phyloP scores from a whole-genome alignment of 2,113 vertebrate genomes.

The Gila orcuttii region DNA sequence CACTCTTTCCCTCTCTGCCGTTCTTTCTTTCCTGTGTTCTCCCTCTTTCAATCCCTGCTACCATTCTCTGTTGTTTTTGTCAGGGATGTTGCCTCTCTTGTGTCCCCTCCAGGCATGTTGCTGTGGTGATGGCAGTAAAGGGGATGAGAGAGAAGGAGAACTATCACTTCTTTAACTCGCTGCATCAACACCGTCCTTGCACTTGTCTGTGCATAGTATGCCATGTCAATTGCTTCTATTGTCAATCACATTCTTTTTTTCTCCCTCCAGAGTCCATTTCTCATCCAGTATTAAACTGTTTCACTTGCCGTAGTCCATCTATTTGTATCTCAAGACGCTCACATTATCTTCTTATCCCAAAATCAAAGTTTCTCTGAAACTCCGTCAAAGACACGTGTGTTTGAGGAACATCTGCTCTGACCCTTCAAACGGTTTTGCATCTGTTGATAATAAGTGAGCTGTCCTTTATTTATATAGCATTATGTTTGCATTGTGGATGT shows the following conservation, averaged over 20 bases:
- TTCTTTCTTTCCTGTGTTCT: conserved; percentile 3
- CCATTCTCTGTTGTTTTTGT: conserved; percentile 48
- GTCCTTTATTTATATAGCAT: background rate
- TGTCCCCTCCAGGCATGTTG: conserved; percentile 62
- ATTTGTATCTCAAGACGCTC: background rate
- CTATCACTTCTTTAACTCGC: conserved; percentile 46
- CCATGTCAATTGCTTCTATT: conserved; percentile 65
- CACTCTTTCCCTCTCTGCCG: background rate
- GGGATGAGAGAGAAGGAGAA: conserved; percentile 49
- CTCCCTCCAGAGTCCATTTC: conserved; percentile 43
- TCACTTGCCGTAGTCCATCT: background rate
- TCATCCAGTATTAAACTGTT: conserved; percentile 61
- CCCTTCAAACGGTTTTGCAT: background rate
- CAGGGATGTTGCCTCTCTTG: conserved; percentile 52
- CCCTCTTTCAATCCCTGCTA: conserved; percentile 22
- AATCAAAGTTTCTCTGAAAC: background rate
- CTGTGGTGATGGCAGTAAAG: conserved; percentile 54
- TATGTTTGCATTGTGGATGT: conserved; percentile 46
- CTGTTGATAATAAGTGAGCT: background rate
- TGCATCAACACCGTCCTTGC: conserved; percentile 54
- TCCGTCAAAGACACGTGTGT: background rate
- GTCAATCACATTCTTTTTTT: conserved; percentile 59
- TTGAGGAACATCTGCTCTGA: background rate
- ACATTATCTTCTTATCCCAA: background rate
- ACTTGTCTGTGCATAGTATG: conserved; percentile 62